Evolutionary conservation across 2,113 vertebrate genomes (phyloP), one percentile per base, ranked within the genome.

Genomic region (Phalacrocorax pelagicus): DNA sequence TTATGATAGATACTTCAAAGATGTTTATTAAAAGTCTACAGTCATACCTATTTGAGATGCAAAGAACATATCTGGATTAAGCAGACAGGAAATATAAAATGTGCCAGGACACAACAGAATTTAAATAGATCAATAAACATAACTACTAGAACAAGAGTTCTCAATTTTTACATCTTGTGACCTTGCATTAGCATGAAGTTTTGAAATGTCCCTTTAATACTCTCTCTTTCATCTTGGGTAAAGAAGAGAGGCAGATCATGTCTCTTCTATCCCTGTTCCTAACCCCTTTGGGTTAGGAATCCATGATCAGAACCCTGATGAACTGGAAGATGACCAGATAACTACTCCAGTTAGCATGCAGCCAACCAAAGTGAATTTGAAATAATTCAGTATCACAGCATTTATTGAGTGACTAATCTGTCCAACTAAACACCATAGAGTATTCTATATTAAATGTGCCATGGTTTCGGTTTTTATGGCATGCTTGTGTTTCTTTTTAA

Each of bases 41-140:
- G 57, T 38, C 18, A 2, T 49, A 80, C 44, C 3, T 14, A 52
- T 75, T 84, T 96, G 72, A 84, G 77, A 96, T 94, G 91, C 96
- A 75, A 86, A 81, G 44, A 91, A 52, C 30, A 9, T 70, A 84
- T 21, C 52, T 71, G 42, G 90, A 81, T 84, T 57, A 84, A 92
- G 73, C 88, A 93, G 86, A 63, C 77, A 95, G 86, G 95, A 94
- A 96, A 94, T 65, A 71, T 36, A 84, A 92, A 88, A 40, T 86
- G 77, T 93, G 88, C 88, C 83, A 95, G 65, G 69, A 86, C 75
- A 58, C 0, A 71, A 61, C 46, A 84, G 62, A 97, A 94, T 92
- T 94, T 81, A 94, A 93, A 89, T 29, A 92, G 77, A 84, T 89
- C 88, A 79, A 96, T 89, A 93, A 92, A 81, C 69, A 91, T 1